phyloP scores from a whole-genome alignment of 2,888 invertebrate species.

The Drosophila cyrtoloma region DNA sequence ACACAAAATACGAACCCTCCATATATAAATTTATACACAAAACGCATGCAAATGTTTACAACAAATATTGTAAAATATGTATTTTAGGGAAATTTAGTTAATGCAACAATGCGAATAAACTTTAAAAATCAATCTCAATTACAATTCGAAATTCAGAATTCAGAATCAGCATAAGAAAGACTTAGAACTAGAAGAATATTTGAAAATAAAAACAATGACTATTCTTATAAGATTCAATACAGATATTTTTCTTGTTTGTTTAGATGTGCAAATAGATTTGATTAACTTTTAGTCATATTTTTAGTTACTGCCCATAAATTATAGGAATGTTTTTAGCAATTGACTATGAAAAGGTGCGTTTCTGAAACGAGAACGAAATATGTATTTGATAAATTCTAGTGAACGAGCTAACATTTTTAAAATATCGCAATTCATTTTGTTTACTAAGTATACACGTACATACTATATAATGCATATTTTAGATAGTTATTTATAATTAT shows the following conservation, averaged over 20 bases:
- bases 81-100: constrained; percentile 70
- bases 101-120: constrained; percentile 29
- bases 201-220: constrained; percentile 14
- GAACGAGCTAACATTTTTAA: constrained; percentile 27
- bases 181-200: constrained; percentile 55
- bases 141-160: constrained; percentile 66
- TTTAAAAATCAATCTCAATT: constrained; percentile 48
- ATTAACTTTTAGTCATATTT: constrained; percentile 72
- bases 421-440: constrained; percentile 43
- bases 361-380: constrained; percentile 30
- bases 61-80: constrained; percentile 45
- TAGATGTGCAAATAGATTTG: constrained; percentile 58
- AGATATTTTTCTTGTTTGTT: constrained; percentile 10
- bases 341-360: constrained; percentile 56
- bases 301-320: constrained; percentile 55
- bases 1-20: constrained; percentile 64
- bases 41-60: constrained; percentile 15
- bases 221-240: constrained; percentile 24
- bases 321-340: constrained; percentile 62
- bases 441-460: constrained; percentile 27
- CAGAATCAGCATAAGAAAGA: constrained; percentile 69
- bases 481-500: constrained; percentile 53
- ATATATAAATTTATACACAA: constrained; percentile 45
- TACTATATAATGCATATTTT: constrained; percentile 49
- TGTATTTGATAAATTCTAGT: constrained; percentile 28